phyloP scores from a whole-genome alignment of 2,888 invertebrate genomes.

The Lucinisca nassula region DNA sequence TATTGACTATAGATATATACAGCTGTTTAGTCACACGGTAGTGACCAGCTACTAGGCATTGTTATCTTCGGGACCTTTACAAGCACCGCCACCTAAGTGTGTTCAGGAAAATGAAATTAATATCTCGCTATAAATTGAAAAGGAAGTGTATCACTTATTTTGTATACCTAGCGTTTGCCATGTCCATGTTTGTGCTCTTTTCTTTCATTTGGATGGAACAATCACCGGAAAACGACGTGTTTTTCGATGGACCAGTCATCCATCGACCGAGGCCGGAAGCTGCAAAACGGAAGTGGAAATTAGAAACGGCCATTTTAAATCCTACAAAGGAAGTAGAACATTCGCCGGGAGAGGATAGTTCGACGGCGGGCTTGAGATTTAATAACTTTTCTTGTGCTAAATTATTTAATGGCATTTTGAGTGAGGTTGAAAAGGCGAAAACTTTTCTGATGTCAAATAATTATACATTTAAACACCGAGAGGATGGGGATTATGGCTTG shows the following conservation, averaged over 20 bases:
- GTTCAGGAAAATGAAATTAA: not conserved
- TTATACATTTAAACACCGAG: slow-evolving; percentile 33
- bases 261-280: not conserved
- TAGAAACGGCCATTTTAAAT: not conserved
- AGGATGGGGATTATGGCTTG: slow-evolving; percentile 8
- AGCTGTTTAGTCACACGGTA: too few species aligned
- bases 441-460: slow-evolving; percentile 26
- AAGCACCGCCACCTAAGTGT: too few species aligned
- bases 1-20: too few species aligned
- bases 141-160: not conserved
- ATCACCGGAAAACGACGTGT: slow-evolving; percentile 22
- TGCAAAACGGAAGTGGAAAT: not conserved
- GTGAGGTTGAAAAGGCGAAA: slow-evolving; percentile 55
- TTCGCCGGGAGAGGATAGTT: not conserved
- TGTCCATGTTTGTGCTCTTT: slow-evolving; percentile 29
- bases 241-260: slow-evolving; percentile 47
- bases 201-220: slow-evolving; percentile 44
- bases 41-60: too few species aligned
- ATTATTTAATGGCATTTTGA: slow-evolving; percentile 65
- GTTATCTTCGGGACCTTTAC: too few species aligned
- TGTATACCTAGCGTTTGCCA: slow-evolving; percentile 34
- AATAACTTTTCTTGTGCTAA: slow-evolving; percentile 55
- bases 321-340: not conserved
- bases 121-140: not conserved
- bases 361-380: not conserved